Evolutionary conservation across 2,797 vertebrate species (phyloP), one percentile per base, ranked within the genome.

Genomic region (Neosilurus hyrtlii): DNA sequence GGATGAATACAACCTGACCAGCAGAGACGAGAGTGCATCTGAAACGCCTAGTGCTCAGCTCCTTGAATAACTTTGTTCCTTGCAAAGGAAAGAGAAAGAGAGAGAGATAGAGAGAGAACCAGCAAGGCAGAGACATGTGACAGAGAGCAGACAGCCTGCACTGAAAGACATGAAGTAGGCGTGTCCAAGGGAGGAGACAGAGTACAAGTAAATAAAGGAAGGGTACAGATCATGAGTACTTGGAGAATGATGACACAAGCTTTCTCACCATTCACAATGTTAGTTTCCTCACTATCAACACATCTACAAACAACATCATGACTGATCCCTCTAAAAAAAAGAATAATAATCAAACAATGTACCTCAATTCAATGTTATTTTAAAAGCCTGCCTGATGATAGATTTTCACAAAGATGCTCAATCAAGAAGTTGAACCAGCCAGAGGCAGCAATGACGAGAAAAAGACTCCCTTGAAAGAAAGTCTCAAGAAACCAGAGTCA

Each of bases 1-100:
- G 75, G 76, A 4, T 79, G 2, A 56, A 88, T 87, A 91, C 85
- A 89, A 92, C 92, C 91, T 92, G 88, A 80, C 26, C 70, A 12
- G 35, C n/a, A 68, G 71, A 54, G 16, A 80, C 73, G 63, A 79
- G 84, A 72, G 82, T 85, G 85, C 81, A 88, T 89, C 67, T 82
- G 75, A 81, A 51, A 54, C 70, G 71, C 16, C 71, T 80, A 78
- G 20, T 9, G 76, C 81, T 85, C 82, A 24, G 54, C 67, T 77
- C 66, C 63, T 86, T 35, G 78, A 89, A 71, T 80, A 84, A 72
- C 79, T 43, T 80, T 56, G 26, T 30, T 68, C 65, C 26, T 67
- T 68, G 18, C 4, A 7, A 59, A 52, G 16, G 18, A 24, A 54
- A n/a, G 9, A 35, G 54, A 71, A 7, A 56, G 37, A 35, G 18